Conservation (phyloP, 2,888 invertebrate genomes). For the Rhorus exstirpatorius region DNA sequence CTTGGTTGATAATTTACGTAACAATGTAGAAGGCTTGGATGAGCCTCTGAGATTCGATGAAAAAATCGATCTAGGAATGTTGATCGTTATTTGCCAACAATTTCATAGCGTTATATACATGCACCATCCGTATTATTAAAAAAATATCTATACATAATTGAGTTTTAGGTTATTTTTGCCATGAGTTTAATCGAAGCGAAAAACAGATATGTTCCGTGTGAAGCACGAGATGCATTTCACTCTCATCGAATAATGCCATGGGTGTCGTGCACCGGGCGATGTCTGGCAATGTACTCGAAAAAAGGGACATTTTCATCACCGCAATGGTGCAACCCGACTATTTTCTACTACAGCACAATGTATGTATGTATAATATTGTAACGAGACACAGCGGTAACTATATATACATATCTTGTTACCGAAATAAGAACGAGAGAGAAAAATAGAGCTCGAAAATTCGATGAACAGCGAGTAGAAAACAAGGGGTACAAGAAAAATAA, state of each 20-base stretch:
- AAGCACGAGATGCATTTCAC: background rate
- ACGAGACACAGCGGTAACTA: no score
- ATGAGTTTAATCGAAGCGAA: slow-evolving; percentile 8
- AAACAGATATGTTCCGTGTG: background rate
- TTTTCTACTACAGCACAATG: background rate
- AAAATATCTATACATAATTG: background rate
- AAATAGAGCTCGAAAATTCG: slow-evolving; percentile 39
- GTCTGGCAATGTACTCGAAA: slow-evolving; percentile 11
- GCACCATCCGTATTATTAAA: no score
- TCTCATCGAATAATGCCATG: slow-evolving; percentile 39
- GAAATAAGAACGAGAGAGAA: slow-evolving; percentile 30
- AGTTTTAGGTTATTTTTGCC: background rate
- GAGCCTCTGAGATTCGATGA: no score
- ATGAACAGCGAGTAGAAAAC: slow-evolving; percentile 39
- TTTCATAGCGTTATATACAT: no score
- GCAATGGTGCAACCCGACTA: slow-evolving; percentile 1
- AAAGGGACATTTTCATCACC: slow-evolving; percentile 12
- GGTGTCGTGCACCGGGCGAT: background rate
- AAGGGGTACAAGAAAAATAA: slow-evolving; percentile 6
- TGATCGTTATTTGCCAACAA: no score
- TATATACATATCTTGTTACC: slow-evolving; percentile 16
- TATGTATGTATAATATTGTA: background rate
- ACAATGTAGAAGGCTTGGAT: no score
- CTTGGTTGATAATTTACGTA: no score
- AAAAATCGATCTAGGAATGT: no score